Conservation (phyloP, 2,888 invertebrate species). For the Meghimatium bilineatum region DNA sequence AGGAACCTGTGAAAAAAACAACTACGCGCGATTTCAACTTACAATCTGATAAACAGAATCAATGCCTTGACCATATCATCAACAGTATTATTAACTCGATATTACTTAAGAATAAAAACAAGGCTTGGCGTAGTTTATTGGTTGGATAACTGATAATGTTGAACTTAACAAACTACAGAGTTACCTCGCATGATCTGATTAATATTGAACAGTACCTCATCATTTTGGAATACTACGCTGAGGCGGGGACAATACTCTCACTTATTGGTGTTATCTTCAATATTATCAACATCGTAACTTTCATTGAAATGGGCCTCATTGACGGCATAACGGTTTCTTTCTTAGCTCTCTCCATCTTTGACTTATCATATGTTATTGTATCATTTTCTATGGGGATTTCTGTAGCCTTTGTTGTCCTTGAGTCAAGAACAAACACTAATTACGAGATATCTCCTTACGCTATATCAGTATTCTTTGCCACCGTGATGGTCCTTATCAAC, state of each 20-base stretch:
- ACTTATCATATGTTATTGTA: not conserved
- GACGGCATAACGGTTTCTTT: constrained; percentile 18
- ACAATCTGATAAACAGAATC: too few species aligned
- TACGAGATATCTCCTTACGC: not conserved
- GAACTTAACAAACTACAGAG: too few species aligned
- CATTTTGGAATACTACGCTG: not conserved
- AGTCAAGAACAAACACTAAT: not conserved
- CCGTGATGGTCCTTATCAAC: too few species aligned
- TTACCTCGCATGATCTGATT: not conserved
- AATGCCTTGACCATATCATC: too few species aligned
- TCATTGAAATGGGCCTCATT: not conserved
- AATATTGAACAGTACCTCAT: not conserved
- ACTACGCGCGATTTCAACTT: too few species aligned
- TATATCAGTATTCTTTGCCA: not conserved
- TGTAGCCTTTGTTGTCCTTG: not conserved
- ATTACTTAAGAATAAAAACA: too few species aligned
- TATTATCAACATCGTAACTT: not conserved
- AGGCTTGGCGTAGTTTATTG: too few species aligned
- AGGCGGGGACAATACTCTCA: not conserved
- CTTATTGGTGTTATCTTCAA: not conserved
- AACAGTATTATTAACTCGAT: too few species aligned
- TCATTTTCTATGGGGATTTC: not conserved
- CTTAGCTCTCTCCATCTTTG: not conserved
- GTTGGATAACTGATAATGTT: too few species aligned
- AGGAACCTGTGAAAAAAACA: too few species aligned